Evolutionary conservation across 2,888 invertebrate species (phyloP), one percentile per base, ranked within the genome.

Genomic region (Epistrophe grossulariae): DNA sequence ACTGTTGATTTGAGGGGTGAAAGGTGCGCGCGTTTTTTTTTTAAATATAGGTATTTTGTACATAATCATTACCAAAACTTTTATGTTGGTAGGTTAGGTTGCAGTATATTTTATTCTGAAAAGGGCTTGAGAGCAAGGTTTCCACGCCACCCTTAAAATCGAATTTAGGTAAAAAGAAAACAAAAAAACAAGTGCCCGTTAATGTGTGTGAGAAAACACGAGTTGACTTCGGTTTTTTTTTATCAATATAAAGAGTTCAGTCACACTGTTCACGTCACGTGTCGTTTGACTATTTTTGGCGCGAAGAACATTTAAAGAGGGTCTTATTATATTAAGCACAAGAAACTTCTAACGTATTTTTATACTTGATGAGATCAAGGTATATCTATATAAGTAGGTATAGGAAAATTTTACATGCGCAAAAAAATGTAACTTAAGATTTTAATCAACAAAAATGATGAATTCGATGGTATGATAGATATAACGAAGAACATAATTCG

Each of bases 151-250:
- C 62, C 79, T 79, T 72, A 72, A 43, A n/a, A 38, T 59, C 4
- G 6, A 9, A 13, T 60, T 60, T 71, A 57, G 4, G 10, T 17
- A 15, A 57, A n/a, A 38, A 17, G 6, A 35, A 17, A 4, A 17
- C 10, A 24, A 24, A 38, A 38, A 38, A 66, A 79, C 66, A 79
- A 73, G 74, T 79, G 66, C 50, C 55, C 19, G 28, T 31, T 31
- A 57, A 64, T 38, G 45, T 38, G 57, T 72, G 71, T 79, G 64
- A 72, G 64, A 79, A 79, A 59, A 57, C 7, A 59, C 11, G 35
- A 59, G 35, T 38, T 35, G 35, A 38, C 35, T 59, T 13, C 35
- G 35, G 57, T 35, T 24, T n/a, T 35, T n/a, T 35, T 57, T 10
- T 9, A 52, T 8, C 7, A 28, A 13, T 50, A 28, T 52, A 28